phyloP scores from a whole-genome alignment of 2,888 invertebrate genomes.

The Lasioglossum marginatum region DNA sequence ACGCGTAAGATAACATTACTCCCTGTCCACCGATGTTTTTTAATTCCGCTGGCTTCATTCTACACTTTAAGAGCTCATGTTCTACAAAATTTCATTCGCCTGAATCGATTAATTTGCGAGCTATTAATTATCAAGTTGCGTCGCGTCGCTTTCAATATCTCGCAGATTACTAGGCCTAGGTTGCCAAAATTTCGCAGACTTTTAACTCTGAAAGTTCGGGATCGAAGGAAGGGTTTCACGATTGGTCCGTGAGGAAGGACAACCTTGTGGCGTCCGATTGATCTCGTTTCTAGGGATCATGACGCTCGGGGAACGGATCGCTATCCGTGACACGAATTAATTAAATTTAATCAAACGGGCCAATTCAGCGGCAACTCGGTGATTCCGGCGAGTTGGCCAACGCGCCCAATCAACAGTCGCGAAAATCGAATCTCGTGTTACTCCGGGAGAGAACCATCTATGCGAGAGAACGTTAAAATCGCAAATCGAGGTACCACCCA shows the following conservation, averaged over 20 bases:
- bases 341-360: constrained; percentile 48
- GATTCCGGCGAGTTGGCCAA: constrained; percentile 5
- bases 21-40: background rate
- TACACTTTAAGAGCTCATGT: background rate
- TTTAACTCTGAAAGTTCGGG: background rate
- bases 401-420: constrained; percentile 16
- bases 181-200: background rate
- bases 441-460: background rate
- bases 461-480: constrained; percentile 5
- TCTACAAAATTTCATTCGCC: background rate
- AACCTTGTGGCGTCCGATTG: background rate
- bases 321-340: constrained; percentile 26
- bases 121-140: background rate
- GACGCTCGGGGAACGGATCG: background rate
- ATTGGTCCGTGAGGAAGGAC: background rate
- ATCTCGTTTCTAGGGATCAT: background rate
- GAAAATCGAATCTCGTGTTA: constrained; percentile 15
- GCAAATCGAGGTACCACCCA: constrained; percentile 8
- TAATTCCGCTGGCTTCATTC: background rate
- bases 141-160: background rate
- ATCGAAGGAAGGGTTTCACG: background rate
- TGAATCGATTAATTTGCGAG: background rate
- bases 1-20: background rate
- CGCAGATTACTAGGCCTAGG: background rate
- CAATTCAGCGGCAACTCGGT: constrained; percentile 20